Percentiles rank a stretch among this genome's conserved stretches.
phyloP scores from a whole-genome alignment of 92 coral and sea anemone species.

The Bergia sp. region DNA sequence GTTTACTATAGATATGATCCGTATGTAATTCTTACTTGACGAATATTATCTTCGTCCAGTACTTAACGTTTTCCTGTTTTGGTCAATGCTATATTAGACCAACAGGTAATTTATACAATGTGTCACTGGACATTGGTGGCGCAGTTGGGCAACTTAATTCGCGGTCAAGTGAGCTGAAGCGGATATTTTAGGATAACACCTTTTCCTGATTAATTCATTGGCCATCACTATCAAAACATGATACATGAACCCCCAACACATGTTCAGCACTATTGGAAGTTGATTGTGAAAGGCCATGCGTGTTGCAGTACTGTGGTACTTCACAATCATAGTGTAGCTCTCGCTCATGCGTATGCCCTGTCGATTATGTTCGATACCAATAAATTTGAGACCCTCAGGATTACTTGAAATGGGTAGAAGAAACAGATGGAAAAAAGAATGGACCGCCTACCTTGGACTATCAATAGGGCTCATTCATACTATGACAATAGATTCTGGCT shows the following conservation, averaged over 20 bases:
- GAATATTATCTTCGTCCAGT: slow-evolving; percentile 4
- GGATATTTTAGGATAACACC: slow-evolving; percentile 15
- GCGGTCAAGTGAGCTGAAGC: not conserved
- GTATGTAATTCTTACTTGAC: not conserved
- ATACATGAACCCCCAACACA: not conserved
- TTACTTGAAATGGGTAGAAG: not conserved
- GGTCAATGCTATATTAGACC: not conserved
- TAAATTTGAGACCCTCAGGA: too few relatives aligned
- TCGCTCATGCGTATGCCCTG: too few relatives aligned
- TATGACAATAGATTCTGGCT: not conserved
- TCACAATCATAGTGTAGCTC: too few relatives aligned
- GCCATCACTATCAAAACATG: not conserved
- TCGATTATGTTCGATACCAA: too few relatives aligned
- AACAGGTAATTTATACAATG: not conserved
- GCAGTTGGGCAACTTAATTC: not conserved
- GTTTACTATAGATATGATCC: not conserved
- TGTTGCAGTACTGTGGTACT: not conserved
- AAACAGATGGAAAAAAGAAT: not conserved
- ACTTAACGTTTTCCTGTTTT: slow-evolving; percentile 23
- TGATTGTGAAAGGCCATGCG: not conserved
- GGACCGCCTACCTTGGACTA: not conserved
- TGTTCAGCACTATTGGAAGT: not conserved
- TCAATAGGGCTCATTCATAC: slow-evolving; percentile 13
- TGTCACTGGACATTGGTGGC: not conserved
- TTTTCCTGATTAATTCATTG: not conserved